Evolutionary conservation across 2,113 vertebrate species (phyloP).

Genomic region (Macrotis lagotis): DNA sequence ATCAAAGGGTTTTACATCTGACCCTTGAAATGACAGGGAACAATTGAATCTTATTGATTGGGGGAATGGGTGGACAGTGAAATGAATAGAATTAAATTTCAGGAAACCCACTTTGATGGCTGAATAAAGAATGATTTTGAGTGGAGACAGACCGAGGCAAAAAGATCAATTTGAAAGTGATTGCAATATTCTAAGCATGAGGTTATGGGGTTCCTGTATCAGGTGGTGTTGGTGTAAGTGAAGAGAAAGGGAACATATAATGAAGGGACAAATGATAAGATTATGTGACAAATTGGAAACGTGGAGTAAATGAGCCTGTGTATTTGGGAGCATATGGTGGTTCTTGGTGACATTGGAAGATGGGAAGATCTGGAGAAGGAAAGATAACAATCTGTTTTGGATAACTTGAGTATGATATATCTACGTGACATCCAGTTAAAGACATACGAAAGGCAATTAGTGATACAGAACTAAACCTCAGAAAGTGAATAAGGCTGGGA

Average conservation of each 20-base stretch:
- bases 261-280: not conserved
- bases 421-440: not conserved
- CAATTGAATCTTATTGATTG: not conserved
- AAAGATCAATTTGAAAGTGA: not conserved
- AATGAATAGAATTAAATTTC: not conserved
- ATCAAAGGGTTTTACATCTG: not conserved
- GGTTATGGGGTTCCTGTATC: not conserved
- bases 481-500: not conserved
- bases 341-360: not conserved
- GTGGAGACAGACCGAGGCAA: not conserved
- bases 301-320: not conserved
- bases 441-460: not conserved
- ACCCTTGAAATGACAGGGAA: not conserved
- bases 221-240: not conserved
- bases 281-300: not conserved
- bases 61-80: not conserved
- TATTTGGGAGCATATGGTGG: not conserved
- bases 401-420: not conserved
- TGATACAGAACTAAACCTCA: not conserved
- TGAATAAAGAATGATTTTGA: not conserved
- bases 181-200: not conserved
- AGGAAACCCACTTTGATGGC: not conserved
- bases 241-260: not conserved
- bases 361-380: not conserved
- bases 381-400: not conserved